Base-by-base conservation (phyloP, 2,113 vertebrate genomes). In the Xiphophorus couchianus region DNA sequence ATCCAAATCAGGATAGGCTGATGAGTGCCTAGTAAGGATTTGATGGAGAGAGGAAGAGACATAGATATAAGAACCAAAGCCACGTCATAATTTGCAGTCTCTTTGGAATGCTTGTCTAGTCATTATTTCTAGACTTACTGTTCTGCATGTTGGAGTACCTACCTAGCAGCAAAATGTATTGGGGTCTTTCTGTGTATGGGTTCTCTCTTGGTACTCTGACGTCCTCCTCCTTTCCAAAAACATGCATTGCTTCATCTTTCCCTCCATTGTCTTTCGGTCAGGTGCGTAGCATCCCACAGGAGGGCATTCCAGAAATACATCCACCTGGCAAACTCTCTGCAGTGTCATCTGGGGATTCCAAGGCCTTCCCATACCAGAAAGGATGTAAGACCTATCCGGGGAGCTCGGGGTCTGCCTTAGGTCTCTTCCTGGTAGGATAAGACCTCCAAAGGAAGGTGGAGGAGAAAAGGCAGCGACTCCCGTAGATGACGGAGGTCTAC, bases 1-100 rank as follows among this genome's bases (percentile, higher is more conserved):
- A 66, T 87, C 69, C 67, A 54, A 75, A 76, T 79, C 62, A 68
- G 79, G 80, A 86, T 84, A 39, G 48, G 44, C 25, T 27, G 78
- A 68, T 44, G 73, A 84, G 70, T 48, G 44, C 14, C 42, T 81
- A 73, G 77, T 78, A 89, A 87, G 71, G 69, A 69, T 6, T 69
- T 1, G 1, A 72, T 54, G 65, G 70, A 78, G 63, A 70, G 76
- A 81, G 25, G 58, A 81, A 63, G 60, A 60, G 76, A 28, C 39
- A 48, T 14, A 80, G 33, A 42, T 9, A 69, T 30, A 58, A 30
- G 51, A 66, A 5, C 42, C 64, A 37, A 65, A 69, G 39, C 44
- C 37, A 69, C 3, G 51, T 51, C 15, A 60, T 62, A 19, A 44
- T 9, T 12, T 31, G 12, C 25, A 58, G 1, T 58, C 22, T 58